Evolutionary conservation across 2,888 invertebrate species (phyloP).

Genomic region (Lacanobia wlatinum): DNA sequence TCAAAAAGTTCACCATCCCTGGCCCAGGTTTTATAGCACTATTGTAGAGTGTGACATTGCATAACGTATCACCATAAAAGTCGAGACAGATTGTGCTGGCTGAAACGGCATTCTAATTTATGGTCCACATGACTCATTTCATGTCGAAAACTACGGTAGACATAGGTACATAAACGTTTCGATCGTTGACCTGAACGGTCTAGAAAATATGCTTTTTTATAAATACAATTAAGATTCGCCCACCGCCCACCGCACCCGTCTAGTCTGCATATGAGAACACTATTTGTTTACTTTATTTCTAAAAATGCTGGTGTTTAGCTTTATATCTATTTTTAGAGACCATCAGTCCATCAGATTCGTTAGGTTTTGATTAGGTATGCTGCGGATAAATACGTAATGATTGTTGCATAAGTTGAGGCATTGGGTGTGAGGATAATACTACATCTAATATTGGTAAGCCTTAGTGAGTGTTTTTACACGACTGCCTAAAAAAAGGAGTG

Average conservation of each 20-base stretch:
- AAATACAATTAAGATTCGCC: conserved; percentile 14
- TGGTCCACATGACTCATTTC: conserved; percentile 55
- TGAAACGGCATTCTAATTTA: conserved; percentile 71
- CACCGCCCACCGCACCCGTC: conserved; percentile 22
- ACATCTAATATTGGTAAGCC: no score
- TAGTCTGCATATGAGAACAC: not conserved
- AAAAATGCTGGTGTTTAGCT: conserved; percentile 21
- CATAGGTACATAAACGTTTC: conserved; percentile 29
- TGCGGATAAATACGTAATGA: not conserved
- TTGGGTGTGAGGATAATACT: no score
- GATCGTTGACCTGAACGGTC: conserved; percentile 47
- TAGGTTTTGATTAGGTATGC: conserved; percentile 12
- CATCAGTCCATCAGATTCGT: not conserved
- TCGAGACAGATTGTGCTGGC: conserved; percentile 72
- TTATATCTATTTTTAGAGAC: conserved; percentile 3
- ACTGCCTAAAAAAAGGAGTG: no score
- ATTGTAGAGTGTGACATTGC: conserved; percentile 71
- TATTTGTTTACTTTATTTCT: conserved; percentile 29
- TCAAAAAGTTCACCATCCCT: conserved; percentile 14
- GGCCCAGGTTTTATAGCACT: conserved; percentile 67
- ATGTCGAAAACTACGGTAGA: conserved; percentile 54
- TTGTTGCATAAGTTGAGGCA: not conserved
- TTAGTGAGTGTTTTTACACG: no score
- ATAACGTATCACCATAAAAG: conserved; percentile 69
- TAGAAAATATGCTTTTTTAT: conserved; percentile 42